Percentiles rank a stretch among this genome's conserved stretches.
These are phyloP conservation scores for Chironomus tepperi DNA, from an alignment of 1,140 invertebrate genomes.

Conservation along the genomic window DNA sequence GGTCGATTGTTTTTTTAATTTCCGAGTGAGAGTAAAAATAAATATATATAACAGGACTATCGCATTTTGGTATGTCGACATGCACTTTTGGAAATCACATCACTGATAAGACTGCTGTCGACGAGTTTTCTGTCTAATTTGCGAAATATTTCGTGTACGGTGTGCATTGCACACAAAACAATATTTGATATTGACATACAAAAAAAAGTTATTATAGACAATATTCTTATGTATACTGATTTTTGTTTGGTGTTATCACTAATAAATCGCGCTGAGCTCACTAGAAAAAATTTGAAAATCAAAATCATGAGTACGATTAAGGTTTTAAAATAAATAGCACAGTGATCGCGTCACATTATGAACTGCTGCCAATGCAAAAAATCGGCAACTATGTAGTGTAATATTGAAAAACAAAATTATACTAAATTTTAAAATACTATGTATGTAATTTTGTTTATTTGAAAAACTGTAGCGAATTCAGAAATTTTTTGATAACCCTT, in stretches of 20 bases:
- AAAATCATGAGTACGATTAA: not conserved
- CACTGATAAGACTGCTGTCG: not conserved
- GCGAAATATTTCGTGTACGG: not conserved
- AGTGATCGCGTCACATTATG: not conserved
- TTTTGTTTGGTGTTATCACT: not conserved
- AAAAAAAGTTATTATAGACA: not conserved
- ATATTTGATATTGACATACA: not conserved
- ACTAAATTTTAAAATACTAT: not conserved
- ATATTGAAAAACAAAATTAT: not conserved
- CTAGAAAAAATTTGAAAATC: not conserved
- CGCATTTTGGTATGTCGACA: not conserved
- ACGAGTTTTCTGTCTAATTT: not conserved
- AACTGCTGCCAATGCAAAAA: conserved; percentile 1
- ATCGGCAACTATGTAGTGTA: not conserved
- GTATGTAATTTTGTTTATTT: not conserved
- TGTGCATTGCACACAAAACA: not conserved
- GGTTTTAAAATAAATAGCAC: not conserved
- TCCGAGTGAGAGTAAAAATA: conserved; percentile 5
- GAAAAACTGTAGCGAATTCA: too few relatives aligned
- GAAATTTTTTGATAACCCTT: too few relatives aligned
- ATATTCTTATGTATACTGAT: not conserved
- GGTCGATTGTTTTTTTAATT: not conserved
- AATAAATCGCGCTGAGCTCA: not conserved
- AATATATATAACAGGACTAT: too few relatives aligned
- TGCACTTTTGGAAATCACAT: conserved; percentile 2